Evolutionary conservation across 1,140 invertebrate genomes (phyloP), one percentile per base, ranked within the genome.

Genomic region (Drosophila micromelanica): DNA sequence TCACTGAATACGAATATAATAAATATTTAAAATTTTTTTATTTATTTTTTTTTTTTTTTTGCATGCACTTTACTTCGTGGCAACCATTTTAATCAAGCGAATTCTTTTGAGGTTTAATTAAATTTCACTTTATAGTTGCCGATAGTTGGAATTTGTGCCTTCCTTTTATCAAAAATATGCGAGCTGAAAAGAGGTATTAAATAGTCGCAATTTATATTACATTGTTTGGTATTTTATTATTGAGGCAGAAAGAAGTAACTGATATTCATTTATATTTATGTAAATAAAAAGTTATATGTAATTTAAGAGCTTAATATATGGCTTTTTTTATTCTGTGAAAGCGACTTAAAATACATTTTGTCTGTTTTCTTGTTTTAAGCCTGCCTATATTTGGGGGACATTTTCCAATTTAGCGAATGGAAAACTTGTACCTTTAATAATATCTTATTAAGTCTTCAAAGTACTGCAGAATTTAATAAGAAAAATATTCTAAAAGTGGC

Each of bases 41-140:
- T 17, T 32, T 43, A 8, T 23, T 62, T 27, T 7, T 74, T 42
- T 49, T 59, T 52, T 74, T 49, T 40, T 37, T 35, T 30, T 42
- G 7, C 8, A 35, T 35, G 48, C 23, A 17, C 52, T 51, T 65
- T 4, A 42, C 30, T 45, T 38, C 35, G 60, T 17, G 38, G 23
- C 54, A 72, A 59, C 63, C 49, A 71, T 76, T 76, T 81, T 77
- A 76, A 76, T 79, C 74, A 74, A 73, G 70, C 68, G 59, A 77
- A 84, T 84, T 84, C 73, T 69, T 79, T 62, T 79, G 57, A 54
- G 65, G 61, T 69, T 89, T 89, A 77, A 87, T 87, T 87, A 84
- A 82, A 87, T 80, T 89, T 42, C 62, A 40, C 57, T 45, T 32
- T 32, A 45, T 32, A 32, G 52, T 73, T 72, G 32, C 60, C 46